Conservation (phyloP, 2,797 vertebrate species). For the Hephaestus fuliginosus region DNA sequence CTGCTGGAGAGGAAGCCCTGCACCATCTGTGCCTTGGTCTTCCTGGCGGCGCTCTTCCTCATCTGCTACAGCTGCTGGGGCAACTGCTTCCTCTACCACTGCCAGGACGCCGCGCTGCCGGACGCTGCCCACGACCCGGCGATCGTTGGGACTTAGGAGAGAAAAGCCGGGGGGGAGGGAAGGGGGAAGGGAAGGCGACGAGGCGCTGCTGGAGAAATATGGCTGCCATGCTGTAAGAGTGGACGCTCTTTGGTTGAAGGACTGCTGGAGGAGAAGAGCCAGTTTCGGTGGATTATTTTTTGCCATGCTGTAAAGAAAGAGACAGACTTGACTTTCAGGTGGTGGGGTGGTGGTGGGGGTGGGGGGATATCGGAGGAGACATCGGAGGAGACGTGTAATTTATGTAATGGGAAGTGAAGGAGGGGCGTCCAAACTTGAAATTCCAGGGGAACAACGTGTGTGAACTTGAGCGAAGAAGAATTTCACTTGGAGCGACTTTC, state of each 20-base stretch:
- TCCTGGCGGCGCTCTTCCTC: constrained; percentile 95
- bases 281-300: not conserved
- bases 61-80: constrained; percentile 99
- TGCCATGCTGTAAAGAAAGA: constrained; percentile 49
- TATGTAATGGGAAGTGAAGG: not conserved
- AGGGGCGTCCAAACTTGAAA: not conserved
- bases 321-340: constrained; percentile 6
- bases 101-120: constrained; percentile 92
- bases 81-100: constrained; percentile 99
- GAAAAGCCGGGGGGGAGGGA: too few species aligned
- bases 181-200: not conserved
- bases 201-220: constrained; percentile 26
- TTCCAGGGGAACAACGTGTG: constrained; percentile 16
- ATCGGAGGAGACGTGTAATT: not conserved
- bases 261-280: constrained; percentile 15
- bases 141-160: constrained; percentile 93
- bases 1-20: constrained; percentile 99
- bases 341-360: not conserved
- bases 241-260: not conserved
- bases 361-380: not conserved
- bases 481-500: constrained; percentile 28
- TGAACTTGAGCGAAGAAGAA: constrained; percentile 2
- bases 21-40: constrained; percentile 99
- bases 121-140: constrained; percentile 93
- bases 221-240: constrained; percentile 55